A percentile compares a stretch with the other conserved stretches of the same genome.
These are phyloP conservation scores for Melanocharis versteri DNA, from an alignment of 2,113 vertebrate species.

Conservation along the genomic window DNA sequence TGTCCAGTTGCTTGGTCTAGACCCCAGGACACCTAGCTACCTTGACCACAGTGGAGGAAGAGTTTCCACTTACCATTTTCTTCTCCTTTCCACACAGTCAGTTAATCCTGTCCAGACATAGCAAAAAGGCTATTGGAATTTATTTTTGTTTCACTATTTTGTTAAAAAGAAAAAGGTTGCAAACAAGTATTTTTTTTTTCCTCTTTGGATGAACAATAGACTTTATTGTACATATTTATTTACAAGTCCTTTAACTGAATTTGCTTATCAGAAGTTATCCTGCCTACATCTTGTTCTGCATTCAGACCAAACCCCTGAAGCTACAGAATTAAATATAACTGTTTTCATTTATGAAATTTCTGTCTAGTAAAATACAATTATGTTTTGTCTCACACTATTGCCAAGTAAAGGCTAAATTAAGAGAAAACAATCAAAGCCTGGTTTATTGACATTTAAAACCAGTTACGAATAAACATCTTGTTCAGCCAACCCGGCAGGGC, in stretches of 20 bases:
- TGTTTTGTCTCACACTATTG: neutral
- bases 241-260: neutral
- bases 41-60: neutral
- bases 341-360: neutral
- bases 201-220: neutral
- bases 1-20: neutral
- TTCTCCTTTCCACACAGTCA: neutral
- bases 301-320: neutral
- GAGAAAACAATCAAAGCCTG: neutral
- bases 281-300: neutral
- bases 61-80: neutral
- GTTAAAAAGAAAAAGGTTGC: neutral
- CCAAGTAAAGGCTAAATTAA: conserved; percentile 2
- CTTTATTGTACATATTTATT: neutral
- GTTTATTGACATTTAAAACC: neutral
- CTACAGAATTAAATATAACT: neutral
- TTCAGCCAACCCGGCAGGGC: neutral
- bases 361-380: neutral
- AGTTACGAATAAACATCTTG: neutral
- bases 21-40: neutral
- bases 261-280: neutral
- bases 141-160: neutral
- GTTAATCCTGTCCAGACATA: neutral
- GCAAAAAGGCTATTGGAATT: neutral
- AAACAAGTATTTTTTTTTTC: neutral